Base-by-base conservation (phyloP, 2,888 invertebrate genomes). In the Drosophila pseudotakahashii region DNA sequence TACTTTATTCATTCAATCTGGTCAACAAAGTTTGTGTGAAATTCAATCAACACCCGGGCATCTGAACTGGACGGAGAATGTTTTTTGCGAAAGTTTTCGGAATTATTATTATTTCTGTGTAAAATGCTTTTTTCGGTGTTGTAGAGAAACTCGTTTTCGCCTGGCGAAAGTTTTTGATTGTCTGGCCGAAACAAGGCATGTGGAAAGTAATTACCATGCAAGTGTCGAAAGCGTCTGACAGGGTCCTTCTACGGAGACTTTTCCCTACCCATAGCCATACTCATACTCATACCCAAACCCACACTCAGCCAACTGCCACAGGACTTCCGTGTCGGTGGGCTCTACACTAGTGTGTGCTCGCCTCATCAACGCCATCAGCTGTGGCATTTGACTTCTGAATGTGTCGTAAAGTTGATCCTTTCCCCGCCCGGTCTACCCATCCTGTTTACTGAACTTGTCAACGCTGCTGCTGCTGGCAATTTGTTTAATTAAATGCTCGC, bases 171-270 rank as follows among this genome's bases (percentile, higher is more conserved):
- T 75, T 75, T 72, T 62, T 72, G 67, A 72, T 75, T 64, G 75
- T 75, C 60, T 62, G 51, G 70, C 47, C 63, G 30, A 63, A 74
- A 60, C 55, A 61, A 30, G 54, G 59, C 60, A 36, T 60, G 45
- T 47, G 60, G 42, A 71, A 75, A 64, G 76, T 66, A 75, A 75
- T 75, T 75, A 75, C 54, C 41, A 64, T 71, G 76, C 76, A 75
- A 71, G 76, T 71, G 71, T 60, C 55, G 55, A 75, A 44, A 75
- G 48, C 37, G 42, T 19, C 51, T 51, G 63, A 54, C 68, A 48
- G 54, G 23, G 47, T 34, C 47, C 23, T 41, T 19, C 26, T 2
- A 13, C 39, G 44, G 23, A 9, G 32, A 16, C 44, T 47, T 19
- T 9, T 13, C 3, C 1, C 41, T 30, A 10, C 7, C 41, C 11